Evolutionary conservation across 2,797 vertebrate species (phyloP), one percentile per base, ranked within the genome.

Genomic region (Fringilla coelebs): DNA sequence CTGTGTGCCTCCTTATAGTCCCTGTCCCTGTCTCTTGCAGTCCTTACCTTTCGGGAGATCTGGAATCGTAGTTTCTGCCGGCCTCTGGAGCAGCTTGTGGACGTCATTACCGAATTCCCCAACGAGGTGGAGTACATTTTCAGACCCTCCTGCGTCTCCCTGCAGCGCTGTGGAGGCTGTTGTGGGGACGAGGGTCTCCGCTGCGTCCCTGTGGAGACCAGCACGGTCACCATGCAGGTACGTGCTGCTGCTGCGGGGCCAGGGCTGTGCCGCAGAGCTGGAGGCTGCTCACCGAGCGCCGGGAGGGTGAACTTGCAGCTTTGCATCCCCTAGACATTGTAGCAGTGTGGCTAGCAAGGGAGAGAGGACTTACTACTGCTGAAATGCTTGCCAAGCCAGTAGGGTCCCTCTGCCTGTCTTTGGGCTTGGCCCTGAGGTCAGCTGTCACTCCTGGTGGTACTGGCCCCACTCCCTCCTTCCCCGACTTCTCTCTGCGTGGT

Each of bases 21-120:
- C 32, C 48, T 34, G 34, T 13, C 45, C n/a, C 7, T 49, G 19
- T 80, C 66, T 83, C 63, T 89, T 48, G 28, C 86, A 99, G 99
- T 99, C 85, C 90, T 99, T 94, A 98, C 98, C 93, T 99, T 99
- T 97, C 98, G 98, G 94, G 98, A 99, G 74, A 99, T 99, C 84
- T 99, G 99, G 99, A 98, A 98, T 43, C 98, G 98, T 70, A 99
- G 99, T 95, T 99, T 99, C 98, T 99, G 99, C 91, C 98, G 98
- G 84, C 98, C 99, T 8, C 98, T 99, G 57, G 99, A 99, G 98
- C 98, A 98, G 97, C 97, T 99, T 91, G 99, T 99, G 94, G 98
- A 99, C 54, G 97, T 99, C 60, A 97, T 98, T 72, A 96, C 98
- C 6, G 99, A 99, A 94, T 99, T 99, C 93, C 99, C 99, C 3